Percentiles rank a stretch among this genome's conserved stretches.
These are phyloP conservation scores for Pammene aurita DNA, from an alignment of 2,888 invertebrate genomes.

Conservation along the genomic window DNA sequence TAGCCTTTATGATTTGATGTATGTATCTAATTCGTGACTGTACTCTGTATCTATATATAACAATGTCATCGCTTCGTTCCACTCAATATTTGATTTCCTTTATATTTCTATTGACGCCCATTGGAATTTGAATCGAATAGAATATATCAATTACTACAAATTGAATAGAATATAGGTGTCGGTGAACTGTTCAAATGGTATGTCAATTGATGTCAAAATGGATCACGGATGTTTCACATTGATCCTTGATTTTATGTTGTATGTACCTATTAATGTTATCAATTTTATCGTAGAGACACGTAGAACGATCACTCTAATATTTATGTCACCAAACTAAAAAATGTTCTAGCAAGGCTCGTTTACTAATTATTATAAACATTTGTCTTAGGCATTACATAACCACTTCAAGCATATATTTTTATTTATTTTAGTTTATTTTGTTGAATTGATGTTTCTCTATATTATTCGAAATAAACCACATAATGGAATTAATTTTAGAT, in stretches of 20 bases:
- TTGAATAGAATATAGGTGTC: slow-evolving; percentile 27
- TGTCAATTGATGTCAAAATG: slow-evolving; percentile 19
- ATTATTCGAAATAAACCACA: too few relatives aligned
- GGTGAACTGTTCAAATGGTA: slow-evolving; percentile 15
- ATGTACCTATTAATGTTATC: background rate
- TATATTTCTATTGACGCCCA: slow-evolving; percentile 24
- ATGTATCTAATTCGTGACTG: slow-evolving; percentile 11
- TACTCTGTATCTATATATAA: background rate
- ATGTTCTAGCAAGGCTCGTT: too few relatives aligned
- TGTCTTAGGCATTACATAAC: too few relatives aligned
- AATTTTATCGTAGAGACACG: too few relatives aligned
- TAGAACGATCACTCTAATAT: too few relatives aligned
- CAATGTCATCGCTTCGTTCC: slow-evolving; percentile 16
- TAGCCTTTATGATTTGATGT: background rate
- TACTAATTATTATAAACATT: too few relatives aligned
- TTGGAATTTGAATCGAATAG: slow-evolving; percentile 13
- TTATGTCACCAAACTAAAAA: too few relatives aligned
- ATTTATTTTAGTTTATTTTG: too few relatives aligned
- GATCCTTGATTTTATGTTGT: background rate
- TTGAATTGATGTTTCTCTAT: too few relatives aligned
- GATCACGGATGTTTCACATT: slow-evolving; percentile 1
- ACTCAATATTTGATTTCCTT: slow-evolving; percentile 23
- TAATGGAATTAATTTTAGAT: too few relatives aligned
- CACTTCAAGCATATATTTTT: too few relatives aligned
- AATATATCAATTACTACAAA: too few relatives aligned